Conservation (phyloP, 2,797 vertebrate species). For the Margarornis squamiger region DNA sequence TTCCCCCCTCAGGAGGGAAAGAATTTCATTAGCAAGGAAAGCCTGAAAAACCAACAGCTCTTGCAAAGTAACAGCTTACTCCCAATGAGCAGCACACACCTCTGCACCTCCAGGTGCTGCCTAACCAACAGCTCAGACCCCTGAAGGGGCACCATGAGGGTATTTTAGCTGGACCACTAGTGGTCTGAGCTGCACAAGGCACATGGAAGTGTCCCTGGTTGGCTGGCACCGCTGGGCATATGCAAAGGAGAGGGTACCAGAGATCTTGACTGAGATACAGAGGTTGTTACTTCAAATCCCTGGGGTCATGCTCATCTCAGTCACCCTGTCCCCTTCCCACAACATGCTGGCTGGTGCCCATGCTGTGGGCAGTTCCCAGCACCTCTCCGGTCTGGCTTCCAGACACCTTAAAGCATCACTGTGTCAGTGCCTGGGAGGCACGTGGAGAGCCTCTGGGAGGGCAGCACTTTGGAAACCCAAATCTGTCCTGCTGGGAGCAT, state of each 20-base stretch:
- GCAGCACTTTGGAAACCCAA: background rate
- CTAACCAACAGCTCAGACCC: background rate
- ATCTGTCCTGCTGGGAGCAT: background rate
- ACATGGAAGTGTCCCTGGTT: fast-evolving
- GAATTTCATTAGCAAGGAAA: background rate
- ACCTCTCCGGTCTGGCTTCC: background rate
- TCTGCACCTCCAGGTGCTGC: background rate
- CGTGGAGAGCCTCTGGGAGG: background rate
- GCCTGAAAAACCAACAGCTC: background rate
- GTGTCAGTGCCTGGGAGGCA: background rate
- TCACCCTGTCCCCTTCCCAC: background rate
- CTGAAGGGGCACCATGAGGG: fast-evolving
- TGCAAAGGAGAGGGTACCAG: background rate
- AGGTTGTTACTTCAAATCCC: background rate
- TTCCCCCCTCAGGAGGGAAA: background rate
- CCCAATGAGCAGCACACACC: background rate
- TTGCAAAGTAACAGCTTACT: background rate
- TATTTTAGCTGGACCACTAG: background rate
- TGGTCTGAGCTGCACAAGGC: background rate
- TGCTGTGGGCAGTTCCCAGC: background rate
- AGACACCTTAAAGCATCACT: background rate
- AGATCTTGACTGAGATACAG: background rate
- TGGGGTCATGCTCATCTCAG: fast-evolving
- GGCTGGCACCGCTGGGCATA: fast-evolving
- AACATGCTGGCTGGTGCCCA: fast-evolving